Conservation (phyloP, 2,888 invertebrate species). For the Timema podura region DNA sequence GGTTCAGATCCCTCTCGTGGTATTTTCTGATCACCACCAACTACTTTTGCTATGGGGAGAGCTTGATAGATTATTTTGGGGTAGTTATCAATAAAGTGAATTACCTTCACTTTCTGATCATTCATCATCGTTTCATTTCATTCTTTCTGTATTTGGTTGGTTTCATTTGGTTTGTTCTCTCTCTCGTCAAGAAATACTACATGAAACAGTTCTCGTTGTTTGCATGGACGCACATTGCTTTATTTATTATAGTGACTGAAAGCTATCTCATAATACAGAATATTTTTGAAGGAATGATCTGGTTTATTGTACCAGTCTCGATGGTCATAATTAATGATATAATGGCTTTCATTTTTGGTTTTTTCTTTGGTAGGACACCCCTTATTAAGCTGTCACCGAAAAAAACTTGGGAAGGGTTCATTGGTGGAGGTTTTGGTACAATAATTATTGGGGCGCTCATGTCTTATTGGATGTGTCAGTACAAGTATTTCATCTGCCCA, state of each 20-base stretch:
- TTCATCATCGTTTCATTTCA: slow-evolving; percentile 96
- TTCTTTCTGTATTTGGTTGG: slow-evolving; percentile 95
- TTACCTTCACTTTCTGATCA: slow-evolving; percentile 86
- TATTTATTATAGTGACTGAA: slow-evolving; percentile 97
- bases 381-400: slow-evolving; percentile 98
- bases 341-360: slow-evolving; percentile 99
- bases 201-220: slow-evolving; percentile 99
- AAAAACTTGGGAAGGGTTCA: slow-evolving; percentile 99
- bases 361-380: slow-evolving; percentile 99
- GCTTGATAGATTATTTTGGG: slow-evolving; percentile 9
- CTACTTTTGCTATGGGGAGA: slow-evolving; percentile 12
- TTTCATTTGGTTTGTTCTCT: slow-evolving; percentile 98
- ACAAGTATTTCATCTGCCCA: slow-evolving; percentile 95
- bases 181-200: slow-evolving; percentile 97
- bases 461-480: slow-evolving; percentile 85
- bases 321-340: slow-evolving; percentile 99
- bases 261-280: slow-evolving; percentile 99
- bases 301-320: slow-evolving; percentile 98
- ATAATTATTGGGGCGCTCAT: slow-evolving; percentile 85
- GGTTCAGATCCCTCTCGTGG: slow-evolving; percentile 6
- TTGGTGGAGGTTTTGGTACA: slow-evolving; percentile 96
- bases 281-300: slow-evolving; percentile 89
- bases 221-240: slow-evolving; percentile 99
- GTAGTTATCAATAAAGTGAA: slow-evolving; percentile 52
- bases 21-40: slow-evolving; percentile 4